phyloP scores from a whole-genome alignment of 2,113 vertebrate species.

The Spea multiplicata region DNA sequence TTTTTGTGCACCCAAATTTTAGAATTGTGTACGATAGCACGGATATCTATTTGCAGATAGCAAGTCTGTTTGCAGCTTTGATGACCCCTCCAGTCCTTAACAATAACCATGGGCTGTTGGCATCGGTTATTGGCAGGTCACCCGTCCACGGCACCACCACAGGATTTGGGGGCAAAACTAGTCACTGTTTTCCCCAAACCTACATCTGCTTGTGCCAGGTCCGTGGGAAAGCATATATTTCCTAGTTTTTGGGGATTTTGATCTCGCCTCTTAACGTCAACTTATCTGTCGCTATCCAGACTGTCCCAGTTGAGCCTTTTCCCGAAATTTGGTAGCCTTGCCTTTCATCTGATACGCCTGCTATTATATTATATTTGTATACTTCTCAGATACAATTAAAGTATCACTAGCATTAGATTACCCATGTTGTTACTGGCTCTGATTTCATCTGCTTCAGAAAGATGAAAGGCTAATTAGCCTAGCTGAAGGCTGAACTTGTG shows the following conservation, averaged over 20 bases:
- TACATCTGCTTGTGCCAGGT: too few species aligned
- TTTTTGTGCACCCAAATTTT: too few species aligned
- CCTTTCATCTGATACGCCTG: slow-evolving; percentile 26
- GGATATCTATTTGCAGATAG: too few species aligned
- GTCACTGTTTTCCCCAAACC: too few species aligned
- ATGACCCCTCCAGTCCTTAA: too few species aligned
- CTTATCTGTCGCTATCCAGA: not conserved
- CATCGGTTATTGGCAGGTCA: too few species aligned
- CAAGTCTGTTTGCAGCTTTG: too few species aligned
- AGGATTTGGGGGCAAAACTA: too few species aligned
- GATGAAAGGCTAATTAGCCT: slow-evolving; percentile 45
- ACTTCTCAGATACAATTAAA: slow-evolving; percentile 48
- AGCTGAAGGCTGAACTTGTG: slow-evolving; percentile 30
- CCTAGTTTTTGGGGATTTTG: not conserved
- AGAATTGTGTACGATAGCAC: too few species aligned
- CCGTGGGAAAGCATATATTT: too few species aligned
- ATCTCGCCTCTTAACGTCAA: not conserved
- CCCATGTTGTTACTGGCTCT: slow-evolving; percentile 42
- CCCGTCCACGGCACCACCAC: too few species aligned
- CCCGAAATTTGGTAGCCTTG: slow-evolving; percentile 30
- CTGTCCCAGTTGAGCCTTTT: slow-evolving; percentile 13
- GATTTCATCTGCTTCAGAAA: slow-evolving; percentile 43
- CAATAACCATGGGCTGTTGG: too few species aligned
- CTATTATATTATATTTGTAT: slow-evolving; percentile 43
- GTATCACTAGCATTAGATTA: slow-evolving; percentile 48